phyloP scores from a whole-genome alignment of 2,888 invertebrate species.

The Heteromyza rotundicornis region DNA sequence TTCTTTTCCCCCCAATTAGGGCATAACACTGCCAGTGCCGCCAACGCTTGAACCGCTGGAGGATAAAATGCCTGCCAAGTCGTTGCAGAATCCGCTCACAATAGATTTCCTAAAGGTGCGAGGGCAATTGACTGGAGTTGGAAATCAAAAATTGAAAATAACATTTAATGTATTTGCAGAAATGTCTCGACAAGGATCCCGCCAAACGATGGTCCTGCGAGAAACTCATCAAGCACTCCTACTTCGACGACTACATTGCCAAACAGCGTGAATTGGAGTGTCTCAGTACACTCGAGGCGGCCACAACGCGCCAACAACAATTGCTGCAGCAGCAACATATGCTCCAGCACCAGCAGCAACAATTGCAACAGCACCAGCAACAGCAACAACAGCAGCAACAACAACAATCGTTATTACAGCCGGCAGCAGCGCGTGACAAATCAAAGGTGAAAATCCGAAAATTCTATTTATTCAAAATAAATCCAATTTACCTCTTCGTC shows the following conservation, averaged over 20 bases:
- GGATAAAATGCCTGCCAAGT: slow-evolving; percentile 80
- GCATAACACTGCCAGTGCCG: slow-evolving; percentile 91
- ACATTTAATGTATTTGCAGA: slow-evolving; percentile 67
- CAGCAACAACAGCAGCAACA: slow-evolving; percentile 40
- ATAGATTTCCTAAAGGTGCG: slow-evolving; percentile 84
- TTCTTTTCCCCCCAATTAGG: slow-evolving; percentile 64
- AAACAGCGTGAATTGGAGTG: slow-evolving; percentile 72
- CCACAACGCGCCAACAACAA: slow-evolving; percentile 51
- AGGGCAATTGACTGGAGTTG: background rate
- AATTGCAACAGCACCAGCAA: slow-evolving; percentile 42
- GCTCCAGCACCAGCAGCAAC: slow-evolving; percentile 43
- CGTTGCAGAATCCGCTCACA: slow-evolving; percentile 70
- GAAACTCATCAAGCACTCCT: slow-evolving; percentile 85
- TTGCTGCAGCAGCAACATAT: slow-evolving; percentile 51
- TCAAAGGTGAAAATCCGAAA: slow-evolving; percentile 65
- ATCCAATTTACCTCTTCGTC: background rate
- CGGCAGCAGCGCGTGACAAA: slow-evolving; percentile 64
- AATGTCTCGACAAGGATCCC: slow-evolving; percentile 96
- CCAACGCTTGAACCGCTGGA: slow-evolving; percentile 85
- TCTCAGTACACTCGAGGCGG: slow-evolving; percentile 57
- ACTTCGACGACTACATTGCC: slow-evolving; percentile 88
- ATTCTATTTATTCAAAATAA: slow-evolving; percentile 3
- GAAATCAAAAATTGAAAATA: no score
- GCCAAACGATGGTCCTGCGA: slow-evolving; percentile 90
- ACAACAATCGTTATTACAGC: slow-evolving; percentile 17